Evolutionary conservation across 2,888 invertebrate species (phyloP), one percentile per base, ranked within the genome.

Genomic region (Dusona sp.): DNA sequence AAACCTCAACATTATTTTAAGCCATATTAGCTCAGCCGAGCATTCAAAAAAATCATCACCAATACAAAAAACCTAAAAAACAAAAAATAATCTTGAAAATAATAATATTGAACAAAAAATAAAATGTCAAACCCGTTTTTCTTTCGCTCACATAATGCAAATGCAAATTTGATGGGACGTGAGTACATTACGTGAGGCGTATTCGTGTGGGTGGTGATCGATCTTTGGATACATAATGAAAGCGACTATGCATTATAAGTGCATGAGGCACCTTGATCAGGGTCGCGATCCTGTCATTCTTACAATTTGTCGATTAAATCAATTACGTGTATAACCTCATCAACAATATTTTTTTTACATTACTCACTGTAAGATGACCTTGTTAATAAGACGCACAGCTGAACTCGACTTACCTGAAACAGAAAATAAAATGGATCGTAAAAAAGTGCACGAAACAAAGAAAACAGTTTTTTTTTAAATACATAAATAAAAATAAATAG

Each of bases 321-420:
- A 79, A 79, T 79, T 61, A 61, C 25, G 70, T 16, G 29, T 29
- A 29, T 61, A 61, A 61, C 51, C 88, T 90, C 88, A 89, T 91
- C 86, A 82, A 81, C 70, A 78, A 13, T 61, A 29, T 51, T 65
- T 42, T 29, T 22, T n/a, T 36, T 9, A 48, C 42, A 38, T 68
- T n/a, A 79, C 79, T 79, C 61, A 79, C 79, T 33, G 61, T 33
- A 19, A 51, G 25, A 73, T 68, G 64, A 25, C 64, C 42, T 33
- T 38, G 38, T 38, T 16, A 36, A 54, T 65, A 25, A 70, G 61
- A 78, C 57, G 67, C 54, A 74, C 73, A 65, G 82, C 61, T 48
- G 33, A 19, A 79, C 86, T 85, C 65, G 86, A 90, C 92, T 92
- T 90, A 92, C 91, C 92, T 91, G 87, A 88, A 92, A 92, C 91